These are phyloP conservation scores for Emydoidea blandingii DNA, from an alignment of 2,797 vertebrate genomes.

Conservation along the genomic window DNA sequence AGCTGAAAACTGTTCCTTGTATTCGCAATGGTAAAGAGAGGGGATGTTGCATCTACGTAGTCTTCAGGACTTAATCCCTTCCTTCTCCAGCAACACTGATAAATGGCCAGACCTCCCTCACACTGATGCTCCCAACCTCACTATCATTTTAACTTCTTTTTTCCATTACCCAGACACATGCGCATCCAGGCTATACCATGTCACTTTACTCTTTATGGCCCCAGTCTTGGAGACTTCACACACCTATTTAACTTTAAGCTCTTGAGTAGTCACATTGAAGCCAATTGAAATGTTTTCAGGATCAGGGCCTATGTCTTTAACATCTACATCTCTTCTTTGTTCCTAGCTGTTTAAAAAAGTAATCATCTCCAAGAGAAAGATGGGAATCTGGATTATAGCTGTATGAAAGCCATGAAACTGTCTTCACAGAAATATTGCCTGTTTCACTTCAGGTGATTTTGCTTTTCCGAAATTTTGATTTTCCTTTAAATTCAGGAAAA, in stretches of 20 bases:
- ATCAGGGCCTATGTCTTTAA: neutral
- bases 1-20: neutral
- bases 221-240: neutral
- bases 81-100: neutral
- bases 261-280: neutral
- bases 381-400: neutral
- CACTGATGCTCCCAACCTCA: neutral
- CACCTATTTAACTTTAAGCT: neutral
- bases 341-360: neutral
- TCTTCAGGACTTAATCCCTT: neutral
- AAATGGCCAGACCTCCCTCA: neutral
- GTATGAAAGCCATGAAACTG: neutral
- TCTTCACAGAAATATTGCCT: neutral
- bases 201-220: neutral
- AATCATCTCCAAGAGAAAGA: neutral
- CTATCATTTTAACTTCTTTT: neutral
- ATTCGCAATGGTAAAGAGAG: neutral
- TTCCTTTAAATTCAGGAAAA: neutral
- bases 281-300: neutral
- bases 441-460: neutral
- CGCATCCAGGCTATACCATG: neutral
- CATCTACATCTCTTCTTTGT: neutral
- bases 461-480: neutral
- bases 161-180: neutral
- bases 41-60: neutral